Evolutionary conservation across 2,797 vertebrate genomes (phyloP).

Genomic region (Neopelma chrysocephalum): DNA sequence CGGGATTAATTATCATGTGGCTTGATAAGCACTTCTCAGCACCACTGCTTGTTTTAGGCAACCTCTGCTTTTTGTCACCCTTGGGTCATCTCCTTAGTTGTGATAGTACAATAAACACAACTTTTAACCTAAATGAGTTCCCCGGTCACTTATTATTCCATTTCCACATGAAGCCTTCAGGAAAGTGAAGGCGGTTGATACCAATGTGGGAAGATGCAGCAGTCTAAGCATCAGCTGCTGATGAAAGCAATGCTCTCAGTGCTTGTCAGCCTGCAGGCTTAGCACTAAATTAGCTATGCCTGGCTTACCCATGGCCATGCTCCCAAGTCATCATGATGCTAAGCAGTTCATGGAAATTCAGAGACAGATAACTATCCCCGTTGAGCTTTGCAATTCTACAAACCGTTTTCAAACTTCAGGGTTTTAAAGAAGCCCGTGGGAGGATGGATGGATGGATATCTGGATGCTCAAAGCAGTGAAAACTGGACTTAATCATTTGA

Average conservation of each 20-base stretch:
- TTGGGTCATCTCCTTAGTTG: background rate
- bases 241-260: background rate
- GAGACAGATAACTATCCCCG: background rate
- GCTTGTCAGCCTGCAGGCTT: background rate
- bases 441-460: background rate
- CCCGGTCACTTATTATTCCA: background rate
- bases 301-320: background rate
- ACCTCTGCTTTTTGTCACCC: constrained; percentile 8
- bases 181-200: background rate
- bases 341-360: background rate
- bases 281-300: background rate
- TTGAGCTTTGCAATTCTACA: background rate
- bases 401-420: background rate
- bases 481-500: background rate
- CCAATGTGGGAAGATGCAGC: background rate
- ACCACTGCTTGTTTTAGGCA: background rate
- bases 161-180: background rate
- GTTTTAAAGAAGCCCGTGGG: background rate
- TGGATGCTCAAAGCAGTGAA: background rate
- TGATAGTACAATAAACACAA: background rate
- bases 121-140: background rate
- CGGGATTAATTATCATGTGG: background rate
- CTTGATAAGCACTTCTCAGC: background rate
- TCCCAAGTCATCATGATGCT: background rate
- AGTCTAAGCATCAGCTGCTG: background rate